These are phyloP conservation scores for Seriola rivoliana DNA, from an alignment of 2,113 vertebrate species.

Conservation along the genomic window DNA sequence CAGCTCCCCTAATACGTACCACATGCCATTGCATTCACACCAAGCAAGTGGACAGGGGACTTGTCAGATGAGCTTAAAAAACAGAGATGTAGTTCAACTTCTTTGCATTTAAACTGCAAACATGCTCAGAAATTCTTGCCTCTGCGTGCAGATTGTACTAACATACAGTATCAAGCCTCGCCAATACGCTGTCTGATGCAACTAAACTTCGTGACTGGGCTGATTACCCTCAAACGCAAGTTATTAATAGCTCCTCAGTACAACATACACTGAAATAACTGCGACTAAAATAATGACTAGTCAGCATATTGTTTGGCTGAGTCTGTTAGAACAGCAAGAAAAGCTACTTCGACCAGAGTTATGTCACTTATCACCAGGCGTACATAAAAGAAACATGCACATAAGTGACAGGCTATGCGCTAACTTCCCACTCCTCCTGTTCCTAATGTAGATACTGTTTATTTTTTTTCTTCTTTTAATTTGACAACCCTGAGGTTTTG, in stretches of 20 bases:
- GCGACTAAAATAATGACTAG: constrained; percentile 21
- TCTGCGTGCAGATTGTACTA: not conserved
- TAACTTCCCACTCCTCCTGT: constrained; percentile 19
- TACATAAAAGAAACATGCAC: constrained; percentile 14
- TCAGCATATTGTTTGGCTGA: constrained; percentile 19
- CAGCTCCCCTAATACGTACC: constrained; percentile 97
- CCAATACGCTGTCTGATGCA: constrained; percentile 4
- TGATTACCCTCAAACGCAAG: constrained; percentile 6
- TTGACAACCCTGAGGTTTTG: constrained; percentile 50
- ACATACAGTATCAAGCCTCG: not conserved
- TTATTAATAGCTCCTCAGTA: constrained; percentile 32
- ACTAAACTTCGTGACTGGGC: not conserved
- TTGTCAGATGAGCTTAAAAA: constrained; percentile 73
- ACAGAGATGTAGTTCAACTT: constrained; percentile 53
- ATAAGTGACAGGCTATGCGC: constrained; percentile 42
- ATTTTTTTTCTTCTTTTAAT: constrained; percentile 50
- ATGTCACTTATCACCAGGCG: constrained; percentile 27
- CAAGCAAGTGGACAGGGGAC: constrained; percentile 73
- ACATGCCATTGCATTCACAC: constrained; percentile 90
- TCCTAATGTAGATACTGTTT: constrained; percentile 27
- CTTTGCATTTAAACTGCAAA: constrained; percentile 44
- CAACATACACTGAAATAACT: constrained; percentile 13
- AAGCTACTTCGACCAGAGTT: constrained; percentile 30
- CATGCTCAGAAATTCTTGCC: constrained; percentile 18
- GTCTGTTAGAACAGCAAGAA: not conserved